Evolutionary conservation across 2,797 vertebrate species (phyloP).

Genomic region (Propithecus perrieri): DNA sequence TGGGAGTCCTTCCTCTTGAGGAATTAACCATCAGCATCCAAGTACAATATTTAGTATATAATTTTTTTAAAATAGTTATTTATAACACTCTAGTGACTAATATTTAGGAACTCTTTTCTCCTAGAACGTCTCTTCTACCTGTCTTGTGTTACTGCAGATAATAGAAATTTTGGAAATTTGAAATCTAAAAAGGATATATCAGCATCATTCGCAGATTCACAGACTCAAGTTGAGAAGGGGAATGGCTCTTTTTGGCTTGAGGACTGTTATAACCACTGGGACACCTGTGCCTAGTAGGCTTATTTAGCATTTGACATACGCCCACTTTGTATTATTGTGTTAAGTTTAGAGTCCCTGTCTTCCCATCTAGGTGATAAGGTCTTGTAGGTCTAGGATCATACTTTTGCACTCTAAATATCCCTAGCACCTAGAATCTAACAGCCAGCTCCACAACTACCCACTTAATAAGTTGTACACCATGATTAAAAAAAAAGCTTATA

Average conservation of each 20-base stretch:
- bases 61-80: neutral
- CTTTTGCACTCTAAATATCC: neutral
- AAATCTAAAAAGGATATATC: neutral
- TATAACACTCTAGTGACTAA: neutral
- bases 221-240: neutral
- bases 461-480: neutral
- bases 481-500: neutral
- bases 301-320: neutral
- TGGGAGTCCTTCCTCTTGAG: neutral
- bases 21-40: neutral
- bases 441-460: neutral
- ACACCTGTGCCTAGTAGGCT: neutral
- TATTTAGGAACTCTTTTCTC: neutral
- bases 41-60: neutral
- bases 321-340: neutral
- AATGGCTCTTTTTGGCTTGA: neutral
- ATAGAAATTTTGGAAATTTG: neutral
- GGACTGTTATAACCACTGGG: neutral
- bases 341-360: neutral
- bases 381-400: neutral
- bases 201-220: neutral
- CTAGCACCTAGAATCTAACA: neutral
- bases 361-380: neutral
- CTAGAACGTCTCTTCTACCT: neutral
- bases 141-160: neutral